These are phyloP conservation scores for Cyphomyrus plagiostoma DNA, from an alignment of 2,113 vertebrate species.

Conservation along the genomic window DNA sequence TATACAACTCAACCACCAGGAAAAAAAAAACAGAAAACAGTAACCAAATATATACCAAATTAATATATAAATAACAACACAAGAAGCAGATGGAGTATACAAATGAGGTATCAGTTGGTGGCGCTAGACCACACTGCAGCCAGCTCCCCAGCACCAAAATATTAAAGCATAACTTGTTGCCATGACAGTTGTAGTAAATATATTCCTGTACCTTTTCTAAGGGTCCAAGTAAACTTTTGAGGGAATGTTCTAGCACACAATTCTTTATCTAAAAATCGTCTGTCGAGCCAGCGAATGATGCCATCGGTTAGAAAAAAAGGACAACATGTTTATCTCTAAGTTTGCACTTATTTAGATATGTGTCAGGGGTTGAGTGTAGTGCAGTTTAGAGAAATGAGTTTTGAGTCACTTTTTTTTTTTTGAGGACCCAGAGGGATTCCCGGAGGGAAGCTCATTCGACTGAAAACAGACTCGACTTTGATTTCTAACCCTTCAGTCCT, in stretches of 20 bases:
- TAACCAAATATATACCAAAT: background rate
- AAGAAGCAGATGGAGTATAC: background rate
- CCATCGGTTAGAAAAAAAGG: background rate
- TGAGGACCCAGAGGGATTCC: background rate
- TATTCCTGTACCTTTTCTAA: background rate
- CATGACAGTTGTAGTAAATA: background rate
- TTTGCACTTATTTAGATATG: background rate
- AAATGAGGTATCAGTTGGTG: background rate
- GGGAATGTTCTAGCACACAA: background rate
- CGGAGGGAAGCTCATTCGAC: background rate
- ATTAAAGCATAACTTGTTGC: background rate
- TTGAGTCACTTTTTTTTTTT: background rate
- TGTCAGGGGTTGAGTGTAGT: background rate
- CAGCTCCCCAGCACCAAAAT: background rate
- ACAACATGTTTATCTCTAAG: background rate
- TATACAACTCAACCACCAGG: background rate
- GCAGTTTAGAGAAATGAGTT: slow-evolving; percentile 7
- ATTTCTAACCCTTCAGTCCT: slow-evolving; percentile 1
- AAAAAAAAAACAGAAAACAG: background rate
- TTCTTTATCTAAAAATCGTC: background rate
- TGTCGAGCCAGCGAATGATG: background rate
- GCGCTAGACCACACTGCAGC: background rate
- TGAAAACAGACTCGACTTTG: slow-evolving; percentile 6
- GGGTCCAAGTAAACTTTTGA: background rate
- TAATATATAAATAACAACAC: background rate